Conservation (phyloP, 2,888 invertebrate species). For the Pristionchus entomophagus region DNA sequence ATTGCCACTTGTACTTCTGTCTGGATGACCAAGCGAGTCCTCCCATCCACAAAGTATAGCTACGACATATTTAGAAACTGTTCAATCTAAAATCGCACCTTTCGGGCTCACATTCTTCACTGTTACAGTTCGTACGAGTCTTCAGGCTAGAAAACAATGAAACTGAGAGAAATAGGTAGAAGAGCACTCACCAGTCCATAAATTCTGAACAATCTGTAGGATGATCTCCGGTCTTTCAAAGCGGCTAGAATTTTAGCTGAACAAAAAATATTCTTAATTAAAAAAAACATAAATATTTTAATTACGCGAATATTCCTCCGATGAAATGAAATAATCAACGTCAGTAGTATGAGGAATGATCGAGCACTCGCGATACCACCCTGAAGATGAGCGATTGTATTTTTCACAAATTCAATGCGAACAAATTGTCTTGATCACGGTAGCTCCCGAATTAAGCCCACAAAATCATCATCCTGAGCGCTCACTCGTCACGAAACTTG, state of each 20-base stretch:
- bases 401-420: no score
- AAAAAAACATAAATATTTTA: neutral
- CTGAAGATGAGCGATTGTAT: no score
- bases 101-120: neutral
- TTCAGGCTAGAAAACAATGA: neutral
- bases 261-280: no score
- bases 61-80: neutral
- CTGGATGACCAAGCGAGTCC: neutral
- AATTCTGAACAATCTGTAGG: neutral
- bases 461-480: no score
- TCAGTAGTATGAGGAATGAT: conserved; percentile 34
- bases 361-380: conserved; percentile 30
- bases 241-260: neutral
- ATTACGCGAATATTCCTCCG: conserved; percentile 10
- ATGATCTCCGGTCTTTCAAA: neutral
- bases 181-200: neutral
- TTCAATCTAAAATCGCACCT: neutral
- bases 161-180: neutral
- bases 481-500: no score
- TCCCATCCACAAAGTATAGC: conserved; percentile 26
- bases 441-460: no score
- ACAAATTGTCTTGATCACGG: neutral
- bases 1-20: conserved; percentile 7
- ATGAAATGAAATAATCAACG: neutral
- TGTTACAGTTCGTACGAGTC: conserved; percentile 1